A percentile compares a stretch with the other conserved stretches of the same genome.
phyloP scores from a whole-genome alignment of 1,140 invertebrate species.

The Wasmannia auropunctata region DNA sequence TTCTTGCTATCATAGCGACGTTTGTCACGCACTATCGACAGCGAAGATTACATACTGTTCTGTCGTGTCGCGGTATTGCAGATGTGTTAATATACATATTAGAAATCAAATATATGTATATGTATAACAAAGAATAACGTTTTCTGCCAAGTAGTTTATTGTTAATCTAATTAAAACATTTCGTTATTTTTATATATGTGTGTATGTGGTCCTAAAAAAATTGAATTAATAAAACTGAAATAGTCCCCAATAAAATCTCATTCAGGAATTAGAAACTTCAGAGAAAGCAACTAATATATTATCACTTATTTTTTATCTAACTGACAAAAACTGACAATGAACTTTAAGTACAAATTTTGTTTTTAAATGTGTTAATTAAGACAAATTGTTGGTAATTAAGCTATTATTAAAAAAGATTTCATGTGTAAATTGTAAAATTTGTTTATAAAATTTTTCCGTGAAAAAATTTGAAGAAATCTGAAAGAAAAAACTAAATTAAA shows the following conservation, averaged over 20 bases:
- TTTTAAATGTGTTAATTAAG: not conserved
- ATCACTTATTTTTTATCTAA: not conserved
- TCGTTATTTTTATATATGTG: not conserved
- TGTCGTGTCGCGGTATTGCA: not conserved
- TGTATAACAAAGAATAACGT: too few species aligned
- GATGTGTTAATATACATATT: slow-evolving; percentile 13
- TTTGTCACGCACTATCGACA: slow-evolving; percentile 41
- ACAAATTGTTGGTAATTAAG: not conserved
- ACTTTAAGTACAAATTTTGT: not conserved
- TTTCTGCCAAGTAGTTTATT: not conserved
- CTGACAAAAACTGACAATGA: too few species aligned
- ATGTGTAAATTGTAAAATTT: not conserved
- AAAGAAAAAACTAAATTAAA: not conserved
- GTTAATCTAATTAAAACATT: slow-evolving; percentile 23
- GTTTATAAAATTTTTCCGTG: not conserved
- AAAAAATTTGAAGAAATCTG: not conserved
- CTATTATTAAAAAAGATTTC: not conserved
- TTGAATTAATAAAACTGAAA: not conserved
- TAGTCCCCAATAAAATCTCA: not conserved
- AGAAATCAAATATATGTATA: not conserved
- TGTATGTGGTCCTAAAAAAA: not conserved
- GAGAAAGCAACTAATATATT: not conserved
- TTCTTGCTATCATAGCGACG: not conserved
- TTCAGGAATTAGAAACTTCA: not conserved
- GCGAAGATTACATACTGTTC: slow-evolving; percentile 1